Conservation (phyloP, 2,797 vertebrate genomes). For the Sebastes goodei region DNA sequence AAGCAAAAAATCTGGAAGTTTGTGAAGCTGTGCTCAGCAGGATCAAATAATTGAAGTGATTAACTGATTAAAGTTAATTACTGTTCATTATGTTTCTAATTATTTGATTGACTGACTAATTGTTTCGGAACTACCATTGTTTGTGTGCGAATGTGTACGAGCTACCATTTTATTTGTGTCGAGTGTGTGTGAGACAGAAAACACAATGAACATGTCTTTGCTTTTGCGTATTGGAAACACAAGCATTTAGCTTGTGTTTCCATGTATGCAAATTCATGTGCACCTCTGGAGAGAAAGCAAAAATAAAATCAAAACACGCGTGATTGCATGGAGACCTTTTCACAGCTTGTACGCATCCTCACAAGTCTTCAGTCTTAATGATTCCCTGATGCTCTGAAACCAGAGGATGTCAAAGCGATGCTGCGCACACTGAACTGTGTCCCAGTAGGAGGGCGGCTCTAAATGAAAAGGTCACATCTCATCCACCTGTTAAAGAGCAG, state of each 20-base stretch:
- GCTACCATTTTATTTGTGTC: neutral
- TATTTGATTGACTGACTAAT: neutral
- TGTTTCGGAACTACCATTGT: neutral
- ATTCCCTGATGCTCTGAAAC: conserved; percentile 65
- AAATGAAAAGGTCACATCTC: conserved; percentile 77
- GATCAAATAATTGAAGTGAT: neutral
- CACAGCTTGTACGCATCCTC: conserved; percentile 52
- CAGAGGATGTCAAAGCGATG: conserved; percentile 65
- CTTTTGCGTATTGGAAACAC: neutral
- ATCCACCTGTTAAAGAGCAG: conserved; percentile 81
- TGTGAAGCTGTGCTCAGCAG: neutral
- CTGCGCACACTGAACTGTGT: conserved; percentile 57
- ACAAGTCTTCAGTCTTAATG: conserved; percentile 47
- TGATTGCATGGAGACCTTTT: conserved; percentile 50
- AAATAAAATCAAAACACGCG: conserved; percentile 4
- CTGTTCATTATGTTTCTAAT: neutral
- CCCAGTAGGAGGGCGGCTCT: conserved; percentile 64
- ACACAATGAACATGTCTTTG: neutral
- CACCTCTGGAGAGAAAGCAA: neutral
- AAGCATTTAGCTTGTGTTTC: neutral
- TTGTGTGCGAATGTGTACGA: neutral
- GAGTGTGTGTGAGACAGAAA: neutral
- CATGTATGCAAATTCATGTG: conserved; percentile 16
- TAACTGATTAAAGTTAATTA: neutral
- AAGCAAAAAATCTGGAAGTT: neutral